Percentiles rank a stretch among this genome's conserved stretches.
These are phyloP conservation scores for Xiphorhynchus elegans DNA, from an alignment of 2,113 vertebrate species.

Conservation along the genomic window DNA sequence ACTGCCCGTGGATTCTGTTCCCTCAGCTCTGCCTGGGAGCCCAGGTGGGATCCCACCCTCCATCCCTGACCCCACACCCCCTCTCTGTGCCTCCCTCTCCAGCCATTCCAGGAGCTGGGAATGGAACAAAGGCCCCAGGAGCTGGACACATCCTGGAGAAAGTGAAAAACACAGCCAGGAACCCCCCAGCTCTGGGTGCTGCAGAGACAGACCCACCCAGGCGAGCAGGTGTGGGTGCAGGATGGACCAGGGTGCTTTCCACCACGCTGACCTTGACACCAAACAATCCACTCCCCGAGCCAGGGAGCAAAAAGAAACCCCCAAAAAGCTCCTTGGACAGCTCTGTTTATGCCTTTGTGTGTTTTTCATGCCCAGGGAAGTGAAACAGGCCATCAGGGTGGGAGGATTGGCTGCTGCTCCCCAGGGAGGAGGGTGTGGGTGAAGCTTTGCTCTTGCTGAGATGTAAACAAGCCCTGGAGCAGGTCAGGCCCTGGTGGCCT, in stretches of 20 bases:
- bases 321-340: neutral
- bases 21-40: no score
- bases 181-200: no score
- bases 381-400: neutral
- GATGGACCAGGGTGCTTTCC: neutral
- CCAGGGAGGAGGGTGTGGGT: neutral
- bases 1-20: no score
- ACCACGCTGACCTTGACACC: neutral
- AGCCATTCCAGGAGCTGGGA: no score
- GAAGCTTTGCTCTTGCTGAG: neutral
- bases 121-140: no score
- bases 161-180: no score
- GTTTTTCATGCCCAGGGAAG: neutral
- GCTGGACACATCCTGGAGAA: no score
- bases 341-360: fast-evolving
- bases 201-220: no score
- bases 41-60: no score
- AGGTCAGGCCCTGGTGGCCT: neutral
- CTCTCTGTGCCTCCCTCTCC: no score
- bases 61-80: no score
- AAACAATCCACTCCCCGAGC: fast-evolving
- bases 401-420: neutral
- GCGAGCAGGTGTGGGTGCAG: no score
- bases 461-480: neutral
- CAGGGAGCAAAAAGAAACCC: neutral